Percentiles rank a stretch among this genome's conserved stretches.
Conservation (phyloP, 2,113 vertebrate species). For the Symphodus melops region DNA sequence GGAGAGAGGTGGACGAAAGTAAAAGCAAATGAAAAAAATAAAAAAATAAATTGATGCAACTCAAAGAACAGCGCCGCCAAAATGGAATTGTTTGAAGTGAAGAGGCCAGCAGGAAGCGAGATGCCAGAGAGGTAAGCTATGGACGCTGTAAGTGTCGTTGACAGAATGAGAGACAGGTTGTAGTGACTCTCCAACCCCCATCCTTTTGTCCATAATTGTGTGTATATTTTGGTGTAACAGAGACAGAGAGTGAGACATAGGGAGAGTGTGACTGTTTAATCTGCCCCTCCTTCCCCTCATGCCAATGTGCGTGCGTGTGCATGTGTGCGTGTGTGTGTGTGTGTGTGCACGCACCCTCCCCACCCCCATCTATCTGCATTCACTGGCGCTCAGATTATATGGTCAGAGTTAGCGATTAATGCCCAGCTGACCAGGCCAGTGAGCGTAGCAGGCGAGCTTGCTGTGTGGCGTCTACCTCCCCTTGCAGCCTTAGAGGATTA, state of each 20-base stretch:
- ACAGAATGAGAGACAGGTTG: constrained; percentile 48
- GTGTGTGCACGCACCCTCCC: constrained; percentile 39
- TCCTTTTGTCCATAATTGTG: constrained; percentile 58
- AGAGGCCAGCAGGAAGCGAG: constrained; percentile 17
- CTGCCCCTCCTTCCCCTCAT: constrained; percentile 55
- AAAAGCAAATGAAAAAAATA: constrained; percentile 12
- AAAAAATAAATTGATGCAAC: neutral
- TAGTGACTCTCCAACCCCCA: constrained; percentile 55
- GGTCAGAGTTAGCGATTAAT: constrained; percentile 78
- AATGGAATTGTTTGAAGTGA: constrained; percentile 13
- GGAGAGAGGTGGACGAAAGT: neutral
- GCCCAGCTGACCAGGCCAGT: constrained; percentile 69
- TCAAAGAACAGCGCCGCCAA: neutral
- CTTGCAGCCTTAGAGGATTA: constrained; percentile 86
- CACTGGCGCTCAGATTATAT: constrained; percentile 79
- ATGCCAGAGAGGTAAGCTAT: constrained; percentile 42
- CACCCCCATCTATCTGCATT: constrained; percentile 69
- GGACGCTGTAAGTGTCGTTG: constrained; percentile 31
- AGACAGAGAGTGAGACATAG: constrained; percentile 58
- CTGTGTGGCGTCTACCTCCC: constrained; percentile 64
- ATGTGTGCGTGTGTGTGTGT: constrained; percentile 1
- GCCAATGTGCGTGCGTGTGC: constrained; percentile 2
- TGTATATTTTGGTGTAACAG: constrained; percentile 41
- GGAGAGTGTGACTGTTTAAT: constrained; percentile 72
- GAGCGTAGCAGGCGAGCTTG: constrained; percentile 60